Conservation (phyloP, 1,140 invertebrate species). For the Apocrypta bakeri region DNA sequence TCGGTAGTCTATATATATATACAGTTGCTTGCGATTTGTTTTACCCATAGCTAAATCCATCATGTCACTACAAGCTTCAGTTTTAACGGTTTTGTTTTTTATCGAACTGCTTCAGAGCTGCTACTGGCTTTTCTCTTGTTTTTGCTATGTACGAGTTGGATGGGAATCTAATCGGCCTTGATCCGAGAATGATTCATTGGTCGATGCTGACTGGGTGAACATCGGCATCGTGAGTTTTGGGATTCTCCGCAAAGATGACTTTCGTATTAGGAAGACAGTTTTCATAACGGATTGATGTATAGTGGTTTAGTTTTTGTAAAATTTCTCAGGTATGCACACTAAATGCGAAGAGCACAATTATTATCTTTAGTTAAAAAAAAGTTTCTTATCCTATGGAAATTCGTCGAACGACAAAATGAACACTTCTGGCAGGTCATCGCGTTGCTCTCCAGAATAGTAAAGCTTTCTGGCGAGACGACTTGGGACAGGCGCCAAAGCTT, state of each 20-base stretch:
- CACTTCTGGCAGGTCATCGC: too few species aligned
- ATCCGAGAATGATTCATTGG: conserved; percentile 39
- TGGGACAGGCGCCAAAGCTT: too few species aligned
- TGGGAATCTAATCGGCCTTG: conserved; percentile 34
- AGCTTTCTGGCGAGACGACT: too few species aligned
- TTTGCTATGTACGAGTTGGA: too few species aligned
- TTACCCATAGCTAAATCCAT: not conserved
- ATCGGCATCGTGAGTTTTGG: not conserved
- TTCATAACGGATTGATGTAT: too few species aligned
- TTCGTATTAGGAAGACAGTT: too few species aligned
- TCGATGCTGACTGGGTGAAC: conserved; percentile 1
- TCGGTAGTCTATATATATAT: not conserved
- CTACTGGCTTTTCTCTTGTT: not conserved
- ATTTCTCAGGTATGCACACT: too few species aligned
- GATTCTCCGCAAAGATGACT: not conserved
- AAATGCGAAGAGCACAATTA: too few species aligned
- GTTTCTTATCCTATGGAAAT: too few species aligned
- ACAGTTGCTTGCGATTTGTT: conserved; percentile 23
- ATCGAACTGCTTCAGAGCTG: not conserved
- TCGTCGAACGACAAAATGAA: not conserved
- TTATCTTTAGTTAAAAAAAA: too few species aligned
- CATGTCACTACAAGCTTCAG: not conserved
- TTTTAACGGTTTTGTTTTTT: conserved; percentile 16
- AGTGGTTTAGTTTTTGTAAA: too few species aligned
- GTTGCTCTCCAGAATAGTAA: too few species aligned